phyloP scores from a whole-genome alignment of 2,888 invertebrate species.

The Anthophora plumipes region DNA sequence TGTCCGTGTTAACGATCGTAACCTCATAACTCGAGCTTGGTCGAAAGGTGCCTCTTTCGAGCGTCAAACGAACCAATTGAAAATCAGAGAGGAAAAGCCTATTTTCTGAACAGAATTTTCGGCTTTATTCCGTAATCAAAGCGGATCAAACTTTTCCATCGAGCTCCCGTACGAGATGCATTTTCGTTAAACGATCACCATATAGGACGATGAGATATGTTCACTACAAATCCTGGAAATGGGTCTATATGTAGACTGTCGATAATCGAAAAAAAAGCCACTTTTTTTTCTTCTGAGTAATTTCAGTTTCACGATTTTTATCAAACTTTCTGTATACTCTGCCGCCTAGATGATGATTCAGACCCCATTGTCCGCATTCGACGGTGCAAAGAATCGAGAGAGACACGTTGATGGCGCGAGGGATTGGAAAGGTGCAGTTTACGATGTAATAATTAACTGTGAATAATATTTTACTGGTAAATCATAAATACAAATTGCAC shows the following conservation, averaged over 20 bases:
- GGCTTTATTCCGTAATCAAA: neutral
- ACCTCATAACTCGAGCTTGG: constrained; percentile 40
- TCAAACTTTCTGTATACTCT: neutral
- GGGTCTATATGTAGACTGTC: neutral
- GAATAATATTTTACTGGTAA: too few relatives aligned
- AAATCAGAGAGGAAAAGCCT: constrained; percentile 4
- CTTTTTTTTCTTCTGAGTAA: neutral
- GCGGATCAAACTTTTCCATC: constrained; percentile 2
- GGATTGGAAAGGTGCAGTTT: neutral
- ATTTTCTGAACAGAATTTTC: constrained; percentile 2
- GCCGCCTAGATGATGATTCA: neutral
- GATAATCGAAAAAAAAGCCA: neutral
- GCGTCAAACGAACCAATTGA: constrained; percentile 47
- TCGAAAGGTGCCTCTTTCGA: constrained; percentile 62
- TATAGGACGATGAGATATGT: neutral
- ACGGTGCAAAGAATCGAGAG: neutral
- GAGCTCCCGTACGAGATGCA: neutral
- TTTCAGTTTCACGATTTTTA: neutral
- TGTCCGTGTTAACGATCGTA: constrained; percentile 62
- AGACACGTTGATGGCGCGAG: neutral
- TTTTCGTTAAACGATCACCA: constrained; percentile 8
- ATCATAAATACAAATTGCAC: too few relatives aligned
- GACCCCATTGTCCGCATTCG: neutral
- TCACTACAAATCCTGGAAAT: neutral
- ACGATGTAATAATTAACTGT: neutral